Conservation (phyloP, 2,797 vertebrate genomes). For the Myripristis murdjan region DNA sequence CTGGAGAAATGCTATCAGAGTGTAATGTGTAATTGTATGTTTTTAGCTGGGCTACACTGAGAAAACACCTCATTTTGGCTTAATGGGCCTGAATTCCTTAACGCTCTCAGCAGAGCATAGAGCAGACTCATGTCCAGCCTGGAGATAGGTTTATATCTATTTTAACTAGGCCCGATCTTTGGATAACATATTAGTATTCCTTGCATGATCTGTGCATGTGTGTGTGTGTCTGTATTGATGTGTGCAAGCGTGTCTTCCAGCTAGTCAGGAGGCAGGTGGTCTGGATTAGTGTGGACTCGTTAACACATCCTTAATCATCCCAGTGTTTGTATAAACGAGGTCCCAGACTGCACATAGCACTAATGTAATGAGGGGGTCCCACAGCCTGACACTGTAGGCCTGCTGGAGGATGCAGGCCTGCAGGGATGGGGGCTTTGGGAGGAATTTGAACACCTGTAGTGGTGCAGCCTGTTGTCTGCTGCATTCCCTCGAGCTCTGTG, state of each 20-base stretch:
- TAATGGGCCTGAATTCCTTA: conserved; percentile 59
- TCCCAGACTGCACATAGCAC: conserved; percentile 64
- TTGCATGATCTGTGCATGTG: conserved; percentile 20
- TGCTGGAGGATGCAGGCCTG: conserved; percentile 59
- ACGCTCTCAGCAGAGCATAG: conserved; percentile 40
- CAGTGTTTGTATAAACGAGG: conserved; percentile 77
- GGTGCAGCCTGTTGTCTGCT: conserved; percentile 57
- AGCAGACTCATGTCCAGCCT: conserved; percentile 20
- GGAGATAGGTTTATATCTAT: conserved; percentile 28
- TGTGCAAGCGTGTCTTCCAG: conserved; percentile 31
- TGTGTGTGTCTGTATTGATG: conserved; percentile 25
- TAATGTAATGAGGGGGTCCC: conserved; percentile 73
- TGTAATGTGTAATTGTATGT: conserved; percentile 44
- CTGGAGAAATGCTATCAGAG: conserved; percentile 42
- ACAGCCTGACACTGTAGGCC: conserved; percentile 51
- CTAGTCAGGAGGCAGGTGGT: conserved; percentile 73
- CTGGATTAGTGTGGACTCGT: conserved; percentile 75
- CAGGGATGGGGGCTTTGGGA: conserved; percentile 61
- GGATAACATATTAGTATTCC: conserved; percentile 23
- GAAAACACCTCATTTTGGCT: conserved; percentile 50
- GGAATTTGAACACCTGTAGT: conserved; percentile 74
- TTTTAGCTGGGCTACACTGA: conserved; percentile 44
- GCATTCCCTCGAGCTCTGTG: conserved; percentile 45
- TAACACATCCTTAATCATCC: conserved; percentile 84
- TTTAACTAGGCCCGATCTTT: conserved; percentile 39